Percentiles rank a stretch among this genome's conserved stretches.
These are phyloP conservation scores for Neolamprologus caudopunctatus DNA, from an alignment of 2,113 vertebrate genomes.

Conservation along the genomic window DNA sequence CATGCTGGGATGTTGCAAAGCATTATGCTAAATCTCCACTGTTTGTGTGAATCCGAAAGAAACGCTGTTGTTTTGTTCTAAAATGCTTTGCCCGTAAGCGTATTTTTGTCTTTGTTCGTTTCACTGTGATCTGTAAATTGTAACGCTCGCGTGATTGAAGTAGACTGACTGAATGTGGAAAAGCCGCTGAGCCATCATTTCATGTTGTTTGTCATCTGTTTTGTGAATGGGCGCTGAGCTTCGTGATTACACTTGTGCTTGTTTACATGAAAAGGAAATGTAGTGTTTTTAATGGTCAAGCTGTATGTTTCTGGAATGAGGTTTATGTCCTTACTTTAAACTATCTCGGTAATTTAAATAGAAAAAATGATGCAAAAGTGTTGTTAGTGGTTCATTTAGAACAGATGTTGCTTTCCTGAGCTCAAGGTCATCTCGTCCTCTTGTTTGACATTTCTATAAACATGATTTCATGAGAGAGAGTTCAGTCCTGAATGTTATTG, in stretches of 20 bases:
- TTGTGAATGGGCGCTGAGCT: not conserved
- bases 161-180: not conserved
- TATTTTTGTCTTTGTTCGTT: not conserved
- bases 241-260: not conserved
- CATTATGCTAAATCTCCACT: not conserved
- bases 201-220: not conserved
- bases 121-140: not conserved
- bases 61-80: not conserved
- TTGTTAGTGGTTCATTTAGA: not conserved
- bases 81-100: not conserved
- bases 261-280: not conserved
- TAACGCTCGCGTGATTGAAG: not conserved
- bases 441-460: not conserved
- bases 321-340: not conserved
- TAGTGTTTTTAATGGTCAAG: not conserved
- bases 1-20: not conserved
- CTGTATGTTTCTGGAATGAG: not conserved
- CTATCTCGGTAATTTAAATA: not conserved
- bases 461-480: accelerated
- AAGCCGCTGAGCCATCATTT: not conserved
- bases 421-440: not conserved
- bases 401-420: not conserved
- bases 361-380: not conserved
- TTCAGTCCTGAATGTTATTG: not conserved
- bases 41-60: not conserved